These are phyloP conservation scores for Coptotermes formosanus DNA, from an alignment of 1,140 invertebrate genomes.

Conservation along the genomic window DNA sequence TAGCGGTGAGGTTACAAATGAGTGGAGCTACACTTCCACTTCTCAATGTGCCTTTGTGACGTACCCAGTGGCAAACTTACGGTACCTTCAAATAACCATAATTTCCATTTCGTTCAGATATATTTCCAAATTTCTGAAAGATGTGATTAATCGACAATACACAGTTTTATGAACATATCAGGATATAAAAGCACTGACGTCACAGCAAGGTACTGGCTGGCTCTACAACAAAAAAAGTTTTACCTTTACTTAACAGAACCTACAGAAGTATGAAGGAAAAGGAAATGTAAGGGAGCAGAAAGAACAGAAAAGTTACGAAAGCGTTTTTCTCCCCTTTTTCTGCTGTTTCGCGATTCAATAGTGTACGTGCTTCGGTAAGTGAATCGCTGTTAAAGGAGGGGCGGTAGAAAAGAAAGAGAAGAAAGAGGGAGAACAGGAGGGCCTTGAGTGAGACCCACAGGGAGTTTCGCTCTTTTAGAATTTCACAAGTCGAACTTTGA, in stretches of 20 bases:
- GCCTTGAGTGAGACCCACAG: conserved; percentile 7
- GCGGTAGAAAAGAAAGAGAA: neutral
- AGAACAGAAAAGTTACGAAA: neutral
- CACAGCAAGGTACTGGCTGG: neutral
- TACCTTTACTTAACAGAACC: neutral
- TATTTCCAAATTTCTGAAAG: too few relatives aligned
- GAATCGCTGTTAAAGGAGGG: neutral
- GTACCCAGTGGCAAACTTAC: too few relatives aligned
- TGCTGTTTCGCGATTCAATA: conserved; percentile 1
- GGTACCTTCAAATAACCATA: too few relatives aligned
- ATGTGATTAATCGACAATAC: too few relatives aligned
- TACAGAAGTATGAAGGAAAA: neutral
- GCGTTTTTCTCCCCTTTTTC: neutral
- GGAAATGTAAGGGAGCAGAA: neutral
- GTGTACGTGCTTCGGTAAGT: conserved; percentile 7
- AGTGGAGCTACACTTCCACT: too few relatives aligned
- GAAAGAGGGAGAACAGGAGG: neutral
- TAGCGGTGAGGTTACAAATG: too few relatives aligned
- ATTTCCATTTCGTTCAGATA: too few relatives aligned
- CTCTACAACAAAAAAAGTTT: neutral
- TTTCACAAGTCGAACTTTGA: neutral
- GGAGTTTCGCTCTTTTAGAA: conserved; percentile 1
- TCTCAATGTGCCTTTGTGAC: too few relatives aligned
- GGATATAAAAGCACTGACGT: too few relatives aligned
- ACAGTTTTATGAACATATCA: too few relatives aligned